These are phyloP conservation scores for Eurytoma adleriae DNA, from an alignment of 2,888 invertebrate species.

Conservation along the genomic window DNA sequence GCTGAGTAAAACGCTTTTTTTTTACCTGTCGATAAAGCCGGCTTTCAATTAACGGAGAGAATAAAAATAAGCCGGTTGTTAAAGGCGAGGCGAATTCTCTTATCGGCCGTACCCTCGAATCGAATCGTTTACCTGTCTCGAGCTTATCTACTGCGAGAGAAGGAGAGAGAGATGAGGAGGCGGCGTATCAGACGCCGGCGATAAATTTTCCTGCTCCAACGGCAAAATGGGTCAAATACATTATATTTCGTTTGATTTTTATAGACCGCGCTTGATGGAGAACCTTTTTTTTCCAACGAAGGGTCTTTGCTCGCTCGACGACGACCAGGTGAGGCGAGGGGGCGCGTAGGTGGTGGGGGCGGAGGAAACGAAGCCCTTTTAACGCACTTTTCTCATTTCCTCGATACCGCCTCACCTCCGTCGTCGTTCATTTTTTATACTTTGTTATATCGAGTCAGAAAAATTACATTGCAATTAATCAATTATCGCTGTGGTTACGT, in stretches of 20 bases:
- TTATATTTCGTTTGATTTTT: background rate
- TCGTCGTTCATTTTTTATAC: conserved; percentile 3
- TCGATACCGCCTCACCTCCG: background rate
- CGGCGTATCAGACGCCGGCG: conserved; percentile 23
- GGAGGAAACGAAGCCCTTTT: conserved; percentile 46
- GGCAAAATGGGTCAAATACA: conserved; percentile 32
- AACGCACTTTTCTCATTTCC: conserved; percentile 49
- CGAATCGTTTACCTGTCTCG: conserved; percentile 19
- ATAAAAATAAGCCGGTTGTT: background rate
- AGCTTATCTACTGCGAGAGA: conserved; percentile 5
- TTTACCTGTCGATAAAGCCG: background rate
- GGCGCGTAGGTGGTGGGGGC: background rate
- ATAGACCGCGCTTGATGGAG: too few species aligned
- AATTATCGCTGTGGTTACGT: too few species aligned
- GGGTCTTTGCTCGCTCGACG: background rate
- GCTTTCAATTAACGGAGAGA: background rate
- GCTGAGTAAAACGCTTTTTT: too few species aligned
- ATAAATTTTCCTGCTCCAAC: conserved; percentile 39
- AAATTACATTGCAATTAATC: too few species aligned
- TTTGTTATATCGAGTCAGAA: too few species aligned
- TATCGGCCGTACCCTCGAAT: conserved; percentile 12
- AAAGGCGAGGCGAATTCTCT: background rate
- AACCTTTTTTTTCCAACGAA: background rate
- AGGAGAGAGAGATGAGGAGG: background rate
- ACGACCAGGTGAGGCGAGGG: background rate